Evolutionary conservation across 64 coral and sea anemone species (phyloP).

Genomic region (Orbicella faveolata): DNA sequence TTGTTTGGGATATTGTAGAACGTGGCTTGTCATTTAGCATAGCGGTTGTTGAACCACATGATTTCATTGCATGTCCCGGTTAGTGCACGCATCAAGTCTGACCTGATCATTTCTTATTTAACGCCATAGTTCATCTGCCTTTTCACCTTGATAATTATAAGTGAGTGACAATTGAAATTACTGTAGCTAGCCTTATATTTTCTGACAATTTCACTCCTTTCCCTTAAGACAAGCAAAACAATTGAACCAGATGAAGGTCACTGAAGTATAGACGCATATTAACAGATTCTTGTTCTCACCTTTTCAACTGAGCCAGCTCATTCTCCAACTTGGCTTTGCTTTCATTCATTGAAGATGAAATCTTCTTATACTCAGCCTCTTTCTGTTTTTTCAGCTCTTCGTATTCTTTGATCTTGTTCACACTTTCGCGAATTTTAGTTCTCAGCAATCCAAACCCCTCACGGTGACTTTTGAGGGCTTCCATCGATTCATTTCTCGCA

Average conservation of each 20-base stretch:
- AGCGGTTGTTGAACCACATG: no score
- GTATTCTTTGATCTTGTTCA: constrained; percentile 39
- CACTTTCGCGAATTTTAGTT: constrained; percentile 48
- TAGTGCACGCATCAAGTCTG: no score
- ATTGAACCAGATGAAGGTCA: neutral
- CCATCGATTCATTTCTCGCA: constrained; percentile 69
- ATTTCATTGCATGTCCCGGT: no score
- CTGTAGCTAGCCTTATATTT: no score
- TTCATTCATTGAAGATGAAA: constrained; percentile 3
- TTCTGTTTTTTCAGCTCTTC: constrained; percentile 36
- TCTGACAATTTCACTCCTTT: no score
- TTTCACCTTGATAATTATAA: no score
- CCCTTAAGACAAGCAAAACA: no score
- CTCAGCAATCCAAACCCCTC: constrained; percentile 59
- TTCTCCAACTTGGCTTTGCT: constrained; percentile 7
- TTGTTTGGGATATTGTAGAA: no score
- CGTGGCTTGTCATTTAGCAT: no score
- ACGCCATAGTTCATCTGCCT: no score
- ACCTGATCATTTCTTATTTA: no score
- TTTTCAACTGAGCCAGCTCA: constrained; percentile 6
- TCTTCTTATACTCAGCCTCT: constrained; percentile 38
- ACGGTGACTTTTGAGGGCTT: constrained; percentile 64
- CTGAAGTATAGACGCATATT: neutral
- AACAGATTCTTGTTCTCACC: neutral
- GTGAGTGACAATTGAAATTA: no score